Evolutionary conservation across 2,113 vertebrate species (phyloP).

Genomic region (Cairina moschata): DNA sequence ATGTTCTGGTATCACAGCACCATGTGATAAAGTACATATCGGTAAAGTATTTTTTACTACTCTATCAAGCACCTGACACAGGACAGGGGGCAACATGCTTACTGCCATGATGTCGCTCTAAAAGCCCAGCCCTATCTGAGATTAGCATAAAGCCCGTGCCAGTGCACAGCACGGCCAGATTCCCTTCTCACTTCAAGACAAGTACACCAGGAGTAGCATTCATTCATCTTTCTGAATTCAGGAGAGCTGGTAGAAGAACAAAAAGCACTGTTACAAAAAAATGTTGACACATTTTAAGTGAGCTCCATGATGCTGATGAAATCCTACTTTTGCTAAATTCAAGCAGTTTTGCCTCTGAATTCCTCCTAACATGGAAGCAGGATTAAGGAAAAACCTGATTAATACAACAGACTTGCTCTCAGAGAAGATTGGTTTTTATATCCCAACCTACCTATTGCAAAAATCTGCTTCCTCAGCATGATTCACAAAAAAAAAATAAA

Average conservation of each 20-base stretch:
- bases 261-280: too few species aligned
- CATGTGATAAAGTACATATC: background rate
- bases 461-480: background rate
- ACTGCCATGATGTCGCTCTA: too few species aligned
- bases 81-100: background rate
- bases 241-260: background rate
- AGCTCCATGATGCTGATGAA: background rate
- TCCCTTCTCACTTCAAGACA: background rate
- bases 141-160: background rate
- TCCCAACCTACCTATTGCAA: background rate
- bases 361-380: background rate
- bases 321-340: background rate
- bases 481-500: background rate
- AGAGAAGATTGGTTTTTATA: background rate
- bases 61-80: background rate
- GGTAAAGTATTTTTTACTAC: background rate
- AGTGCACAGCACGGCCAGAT: background rate
- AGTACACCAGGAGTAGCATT: background rate
- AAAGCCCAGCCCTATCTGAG: background rate
- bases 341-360: background rate
- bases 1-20: rapidly evolving
- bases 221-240: too few species aligned
- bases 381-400: background rate
- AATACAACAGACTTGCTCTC: background rate
- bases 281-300: background rate